Percentiles rank a stretch among this genome's conserved stretches.
Evolutionary conservation across 2,113 vertebrate genomes (phyloP).

Genomic region (Phalacrocorax brasilianus): DNA sequence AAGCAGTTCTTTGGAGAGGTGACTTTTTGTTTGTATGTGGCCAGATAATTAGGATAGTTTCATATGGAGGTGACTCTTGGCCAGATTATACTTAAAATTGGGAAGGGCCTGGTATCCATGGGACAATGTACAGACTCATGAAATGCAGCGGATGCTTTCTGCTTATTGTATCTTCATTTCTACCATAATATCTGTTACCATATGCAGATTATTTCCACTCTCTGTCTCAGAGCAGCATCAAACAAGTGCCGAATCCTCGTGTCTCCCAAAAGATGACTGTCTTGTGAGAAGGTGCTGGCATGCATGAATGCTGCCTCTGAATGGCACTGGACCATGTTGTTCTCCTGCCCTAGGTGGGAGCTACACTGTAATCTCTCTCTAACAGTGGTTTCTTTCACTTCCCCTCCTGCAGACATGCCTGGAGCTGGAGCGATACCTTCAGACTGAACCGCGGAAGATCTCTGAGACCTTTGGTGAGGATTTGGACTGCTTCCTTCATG

Average conservation of each 20-base stretch:
- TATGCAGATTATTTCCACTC: not conserved
- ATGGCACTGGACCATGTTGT: not conserved
- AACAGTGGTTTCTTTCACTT: conserved; percentile 44
- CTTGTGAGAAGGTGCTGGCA: not conserved
- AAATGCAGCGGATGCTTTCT: not conserved
- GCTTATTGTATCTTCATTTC: not conserved
- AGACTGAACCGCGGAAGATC: conserved; percentile 93
- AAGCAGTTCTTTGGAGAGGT: not conserved
- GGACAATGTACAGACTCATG: not conserved
- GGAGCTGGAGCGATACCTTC: conserved; percentile 96
- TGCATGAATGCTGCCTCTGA: not conserved
- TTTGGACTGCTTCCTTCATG: conserved; percentile 89
- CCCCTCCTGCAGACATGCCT: conserved; percentile 86
- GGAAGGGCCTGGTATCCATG: not conserved
- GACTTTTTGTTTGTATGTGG: not conserved
- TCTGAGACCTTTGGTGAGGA: conserved; percentile 93
- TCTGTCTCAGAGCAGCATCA: not conserved
- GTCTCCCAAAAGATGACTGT: not conserved
- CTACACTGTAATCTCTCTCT: not conserved
- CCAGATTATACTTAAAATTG: not conserved
- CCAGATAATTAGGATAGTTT: not conserved
- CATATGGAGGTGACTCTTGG: not conserved
- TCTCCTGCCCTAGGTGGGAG: not conserved
- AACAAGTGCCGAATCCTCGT: not conserved
- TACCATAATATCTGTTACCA: not conserved